Evolutionary conservation across 1,140 invertebrate genomes (phyloP).

Genomic region (Himalopsyche phryganea): DNA sequence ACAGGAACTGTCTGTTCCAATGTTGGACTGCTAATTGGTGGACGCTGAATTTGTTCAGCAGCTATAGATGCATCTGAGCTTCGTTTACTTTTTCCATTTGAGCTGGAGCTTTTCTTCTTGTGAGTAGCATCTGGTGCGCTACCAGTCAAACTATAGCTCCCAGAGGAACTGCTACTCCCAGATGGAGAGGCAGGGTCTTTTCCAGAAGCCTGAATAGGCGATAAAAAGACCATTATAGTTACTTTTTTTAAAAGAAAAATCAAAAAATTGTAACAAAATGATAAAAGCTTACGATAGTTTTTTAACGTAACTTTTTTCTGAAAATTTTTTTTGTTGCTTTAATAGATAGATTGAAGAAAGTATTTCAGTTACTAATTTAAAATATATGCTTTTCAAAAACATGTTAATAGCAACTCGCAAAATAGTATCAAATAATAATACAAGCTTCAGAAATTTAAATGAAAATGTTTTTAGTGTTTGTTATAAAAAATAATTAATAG

Average conservation of each 20-base stretch:
- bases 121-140: conserved; percentile 52
- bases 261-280: neutral
- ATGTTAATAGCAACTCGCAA: too few relatives aligned
- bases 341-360: too few relatives aligned
- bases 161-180: conserved; percentile 64
- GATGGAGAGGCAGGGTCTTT: conserved; percentile 41
- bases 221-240: neutral
- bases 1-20: conserved; percentile 31
- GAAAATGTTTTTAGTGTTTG: too few relatives aligned
- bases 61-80: conserved; percentile 35
- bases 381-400: too few relatives aligned
- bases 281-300: too few relatives aligned
- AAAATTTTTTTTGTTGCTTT: too few relatives aligned
- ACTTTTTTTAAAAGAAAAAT: too few relatives aligned
- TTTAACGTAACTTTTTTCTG: too few relatives aligned
- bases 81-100: conserved; percentile 38
- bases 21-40: conserved; percentile 34
- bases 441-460: too few relatives aligned
- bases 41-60: conserved; percentile 17
- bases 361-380: too few relatives aligned
- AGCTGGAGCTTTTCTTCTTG: conserved; percentile 38
- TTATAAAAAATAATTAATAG: too few relatives aligned
- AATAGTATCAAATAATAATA: too few relatives aligned
- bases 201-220: conserved; percentile 8
- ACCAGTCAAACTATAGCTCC: conserved; percentile 61